Conservation (phyloP, 2,888 invertebrate species). For the Chydorus sphaericus region DNA sequence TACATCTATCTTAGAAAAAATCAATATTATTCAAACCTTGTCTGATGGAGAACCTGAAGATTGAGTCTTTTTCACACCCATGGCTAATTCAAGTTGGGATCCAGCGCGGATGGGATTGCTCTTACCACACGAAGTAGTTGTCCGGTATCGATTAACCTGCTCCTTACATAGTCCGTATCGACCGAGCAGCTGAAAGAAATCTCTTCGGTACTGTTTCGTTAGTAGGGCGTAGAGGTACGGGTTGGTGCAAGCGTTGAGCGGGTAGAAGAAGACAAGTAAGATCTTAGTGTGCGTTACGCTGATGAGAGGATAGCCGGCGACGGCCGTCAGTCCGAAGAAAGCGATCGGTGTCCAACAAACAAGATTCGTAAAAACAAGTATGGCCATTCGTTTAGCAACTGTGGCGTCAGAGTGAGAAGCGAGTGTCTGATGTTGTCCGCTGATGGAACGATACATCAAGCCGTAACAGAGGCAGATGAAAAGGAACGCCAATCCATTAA, state of each 20-base stretch:
- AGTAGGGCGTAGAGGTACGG: constrained; percentile 82
- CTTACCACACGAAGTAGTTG: background rate
- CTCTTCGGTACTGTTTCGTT: constrained; percentile 70
- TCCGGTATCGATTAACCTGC: constrained; percentile 9
- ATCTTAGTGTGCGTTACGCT: constrained; percentile 50
- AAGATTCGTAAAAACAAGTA: constrained; percentile 72
- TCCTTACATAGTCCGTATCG: constrained; percentile 33
- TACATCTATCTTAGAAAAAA: background rate
- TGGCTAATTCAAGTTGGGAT: background rate
- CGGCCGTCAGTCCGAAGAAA: constrained; percentile 72
- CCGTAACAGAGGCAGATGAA: constrained; percentile 71
- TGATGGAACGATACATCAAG: constrained; percentile 68
- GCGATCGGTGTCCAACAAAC: constrained; percentile 77
- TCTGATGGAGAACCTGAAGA: background rate
- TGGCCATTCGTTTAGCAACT: constrained; percentile 76
- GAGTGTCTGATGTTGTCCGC: constrained; percentile 39
- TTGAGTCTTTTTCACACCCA: background rate
- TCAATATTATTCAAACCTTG: background rate
- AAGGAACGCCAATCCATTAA: constrained; percentile 65
- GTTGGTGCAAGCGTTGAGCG: constrained; percentile 80
- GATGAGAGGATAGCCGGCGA: constrained; percentile 68
- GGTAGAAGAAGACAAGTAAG: constrained; percentile 75
- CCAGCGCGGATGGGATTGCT: background rate
- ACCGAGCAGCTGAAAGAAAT: constrained; percentile 49
- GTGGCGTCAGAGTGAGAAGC: constrained; percentile 46